Evolutionary conservation across 2,888 invertebrate genomes (phyloP).

Genomic region (Phengaris alcon): DNA sequence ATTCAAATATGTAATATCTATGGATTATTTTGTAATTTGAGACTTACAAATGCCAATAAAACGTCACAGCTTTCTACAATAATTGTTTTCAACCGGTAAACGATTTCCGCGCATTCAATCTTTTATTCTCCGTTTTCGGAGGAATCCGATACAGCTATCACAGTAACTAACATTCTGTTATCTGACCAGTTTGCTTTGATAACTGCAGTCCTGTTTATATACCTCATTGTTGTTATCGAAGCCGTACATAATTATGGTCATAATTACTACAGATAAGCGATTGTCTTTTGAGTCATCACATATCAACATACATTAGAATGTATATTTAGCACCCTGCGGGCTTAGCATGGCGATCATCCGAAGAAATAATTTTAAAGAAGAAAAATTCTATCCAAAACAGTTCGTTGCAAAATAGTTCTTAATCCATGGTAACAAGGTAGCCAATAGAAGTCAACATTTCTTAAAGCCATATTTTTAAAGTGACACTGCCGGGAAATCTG

Average conservation of each 20-base stretch:
- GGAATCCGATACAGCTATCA: slow-evolving; percentile 2
- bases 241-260: slow-evolving; percentile 46
- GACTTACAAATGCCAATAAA: neutral
- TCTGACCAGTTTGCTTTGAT: slow-evolving; percentile 40
- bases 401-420: too few relatives aligned
- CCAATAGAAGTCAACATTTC: too few relatives aligned
- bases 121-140: slow-evolving; percentile 20
- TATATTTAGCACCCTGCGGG: neutral
- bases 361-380: too few relatives aligned
- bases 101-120: slow-evolving; percentile 24
- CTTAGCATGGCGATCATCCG: too few relatives aligned
- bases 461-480: too few relatives aligned
- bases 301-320: slow-evolving; percentile 29
- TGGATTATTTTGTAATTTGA: too few relatives aligned
- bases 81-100: slow-evolving; percentile 28
- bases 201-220: slow-evolving; percentile 42
- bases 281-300: slow-evolving; percentile 49
- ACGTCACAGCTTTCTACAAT: slow-evolving; percentile 30
- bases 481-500: too few relatives aligned
- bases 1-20: too few relatives aligned
- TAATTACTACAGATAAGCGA: slow-evolving; percentile 47
- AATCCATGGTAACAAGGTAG: too few relatives aligned
- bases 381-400: too few relatives aligned
- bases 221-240: slow-evolving; percentile 48
- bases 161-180: slow-evolving; percentile 16